Conservation (phyloP, 2,797 vertebrate genomes). For the Mormyrops boulengeri region DNA sequence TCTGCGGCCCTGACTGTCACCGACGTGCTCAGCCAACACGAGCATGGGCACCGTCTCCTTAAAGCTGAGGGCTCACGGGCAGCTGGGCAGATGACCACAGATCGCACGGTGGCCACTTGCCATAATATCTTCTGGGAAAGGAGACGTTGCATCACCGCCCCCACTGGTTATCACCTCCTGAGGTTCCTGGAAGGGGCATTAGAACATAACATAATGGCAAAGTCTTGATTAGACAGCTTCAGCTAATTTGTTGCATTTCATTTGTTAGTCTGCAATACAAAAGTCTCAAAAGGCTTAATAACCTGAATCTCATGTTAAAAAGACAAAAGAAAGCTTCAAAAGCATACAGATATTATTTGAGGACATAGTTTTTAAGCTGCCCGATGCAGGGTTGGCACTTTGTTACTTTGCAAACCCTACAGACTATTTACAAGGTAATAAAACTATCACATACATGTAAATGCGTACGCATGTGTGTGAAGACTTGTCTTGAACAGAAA, state of each 20-base stretch:
- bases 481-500: not conserved
- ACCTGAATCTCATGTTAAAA: not conserved
- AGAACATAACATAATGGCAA: not conserved
- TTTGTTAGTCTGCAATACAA: not conserved
- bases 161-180: not conserved
- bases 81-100: not conserved
- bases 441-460: not conserved
- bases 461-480: not conserved
- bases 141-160: conserved; percentile 58
- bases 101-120: conserved; percentile 42
- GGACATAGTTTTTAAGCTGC: not conserved
- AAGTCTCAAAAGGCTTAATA: not conserved
- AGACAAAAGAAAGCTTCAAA: not conserved
- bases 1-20: conserved; percentile 37
- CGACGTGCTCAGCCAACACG: conserved; percentile 52
- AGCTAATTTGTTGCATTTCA: not conserved
- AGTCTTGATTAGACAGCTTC: not conserved
- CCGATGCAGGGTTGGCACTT: not conserved
- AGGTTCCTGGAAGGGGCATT: not conserved
- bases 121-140: conserved; percentile 44
- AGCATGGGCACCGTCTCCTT: conserved; percentile 30
- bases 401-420: not conserved
- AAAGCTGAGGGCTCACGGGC: not conserved
- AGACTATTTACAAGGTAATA: not conserved
- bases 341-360: not conserved